phyloP scores from a whole-genome alignment of 2,797 vertebrate species.

The Antennarius maculatus region DNA sequence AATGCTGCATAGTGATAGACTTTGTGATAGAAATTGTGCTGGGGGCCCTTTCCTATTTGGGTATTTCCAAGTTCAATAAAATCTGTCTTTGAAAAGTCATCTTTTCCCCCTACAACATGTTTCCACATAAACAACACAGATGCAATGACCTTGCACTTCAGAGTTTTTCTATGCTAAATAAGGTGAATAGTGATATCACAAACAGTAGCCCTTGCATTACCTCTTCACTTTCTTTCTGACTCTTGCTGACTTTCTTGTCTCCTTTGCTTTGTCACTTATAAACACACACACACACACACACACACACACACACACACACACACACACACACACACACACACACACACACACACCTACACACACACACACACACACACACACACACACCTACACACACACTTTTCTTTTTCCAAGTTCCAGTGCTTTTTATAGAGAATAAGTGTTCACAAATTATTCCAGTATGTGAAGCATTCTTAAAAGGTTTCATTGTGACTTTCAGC shows the following conservation, averaged over 20 bases:
- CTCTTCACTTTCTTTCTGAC: conserved; percentile 27
- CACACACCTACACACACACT: conserved; percentile 21
- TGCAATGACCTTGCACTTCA: conserved; percentile 63
- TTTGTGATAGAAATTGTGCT: conserved; percentile 45
- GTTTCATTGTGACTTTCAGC: conserved; percentile 17
- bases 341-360: no score
- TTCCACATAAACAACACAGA: conserved; percentile 51
- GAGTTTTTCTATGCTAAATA: conserved; percentile 29
- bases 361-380: no score
- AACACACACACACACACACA: conserved; percentile 31
- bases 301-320: no score
- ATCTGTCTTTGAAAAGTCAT: conserved; percentile 17
- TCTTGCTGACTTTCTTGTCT: conserved; percentile 22
- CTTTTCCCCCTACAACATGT: conserved; percentile 40
- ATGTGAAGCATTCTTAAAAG: conserved; percentile 20
- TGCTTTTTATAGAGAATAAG: conserved; percentile 45
- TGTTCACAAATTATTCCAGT: conserved; percentile 30
- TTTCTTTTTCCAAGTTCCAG: conserved; percentile 31
- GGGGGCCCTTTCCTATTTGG: conserved; percentile 31
- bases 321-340: no score
- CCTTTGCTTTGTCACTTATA: conserved; percentile 11
- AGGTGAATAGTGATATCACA: conserved; percentile 56
- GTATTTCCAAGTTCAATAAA: conserved; percentile 30
- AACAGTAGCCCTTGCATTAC: conserved; percentile 54
- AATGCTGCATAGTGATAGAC: conserved; percentile 35